Base-by-base conservation (phyloP, 2,113 vertebrate genomes). In the Zootoca vivipara region DNA sequence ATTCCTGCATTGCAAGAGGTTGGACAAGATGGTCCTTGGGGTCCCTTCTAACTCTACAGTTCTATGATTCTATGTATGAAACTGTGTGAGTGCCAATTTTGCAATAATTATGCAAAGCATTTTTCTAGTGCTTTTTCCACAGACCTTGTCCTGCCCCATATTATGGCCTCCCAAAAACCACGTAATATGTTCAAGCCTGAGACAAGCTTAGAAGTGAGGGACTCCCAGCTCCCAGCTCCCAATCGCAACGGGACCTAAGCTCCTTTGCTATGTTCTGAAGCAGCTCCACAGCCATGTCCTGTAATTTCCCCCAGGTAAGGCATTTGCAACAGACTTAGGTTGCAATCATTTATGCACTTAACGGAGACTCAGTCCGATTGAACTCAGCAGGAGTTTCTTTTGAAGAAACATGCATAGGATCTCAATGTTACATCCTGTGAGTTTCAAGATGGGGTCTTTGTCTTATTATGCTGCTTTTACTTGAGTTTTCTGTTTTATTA, bases 401-500 rank as follows among this genome's bases (percentile, higher is more conserved):
- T 82, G 81, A 67, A 13, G 26, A 42, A 15, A 46, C 40, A 42
- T 28, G 56, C 64, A 40, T 18, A 82, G 35, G 80, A 35, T 64
- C 6, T n/a, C 83, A 40, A 26, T 7, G 56, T 28, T 22, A 24
- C 35, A 73, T 87, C 82, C 73, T 0, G 79, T 46, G 58, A 74
- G 1, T 4, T 0, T 0, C 77, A 72, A 81, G 33, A 52, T 0
- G n/a, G 0, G 9, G 30, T 26, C 74, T 87, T 80, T 24, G 52
- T 75, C 22, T 64, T 42, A 62, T 62, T 77, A 46, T 74, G 13
- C 38, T 46, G 72, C 30, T 65, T 64, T n/a, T 12, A 10, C 40
- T 86, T 56, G 20, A 58, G 73, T 85, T 82, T 89, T 88, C 69
- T 67, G 90, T 92, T 89, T 35, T 33, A n/a, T n/a, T 81, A 33